These are phyloP conservation scores for Crenichthys baileyi DNA, from an alignment of 2,797 vertebrate species.

Conservation along the genomic window DNA sequence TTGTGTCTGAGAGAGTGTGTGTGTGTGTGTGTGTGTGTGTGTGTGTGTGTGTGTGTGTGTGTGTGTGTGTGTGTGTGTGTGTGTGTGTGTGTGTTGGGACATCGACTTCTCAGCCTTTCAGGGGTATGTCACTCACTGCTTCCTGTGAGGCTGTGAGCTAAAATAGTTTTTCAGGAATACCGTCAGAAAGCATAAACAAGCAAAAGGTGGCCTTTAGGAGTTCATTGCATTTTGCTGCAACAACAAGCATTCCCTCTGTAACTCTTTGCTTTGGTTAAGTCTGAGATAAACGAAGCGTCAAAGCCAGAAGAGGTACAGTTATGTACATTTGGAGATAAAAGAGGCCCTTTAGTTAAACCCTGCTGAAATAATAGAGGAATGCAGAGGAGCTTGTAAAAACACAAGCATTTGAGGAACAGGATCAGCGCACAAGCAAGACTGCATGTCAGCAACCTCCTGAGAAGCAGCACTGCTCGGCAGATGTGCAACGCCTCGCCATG, in stretches of 20 bases:
- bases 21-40: conserved; percentile 9
- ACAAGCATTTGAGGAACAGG: conserved; percentile 68
- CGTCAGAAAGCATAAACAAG: conserved; percentile 31
- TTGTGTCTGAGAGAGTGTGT: conserved; percentile 40
- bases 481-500: conserved; percentile 40
- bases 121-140: conserved; percentile 42
- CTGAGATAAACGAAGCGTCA: conserved; percentile 36
- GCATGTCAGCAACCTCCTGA: conserved; percentile 61
- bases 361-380: conserved; percentile 63
- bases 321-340: conserved; percentile 78
- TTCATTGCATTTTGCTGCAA: neutral
- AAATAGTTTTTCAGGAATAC: conserved; percentile 58
- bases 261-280: conserved; percentile 7
- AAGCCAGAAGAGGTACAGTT: conserved; percentile 37
- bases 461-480: conserved; percentile 42
- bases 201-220: conserved; percentile 9
- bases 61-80: neutral
- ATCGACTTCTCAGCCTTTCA: conserved; percentile 33
- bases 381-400: conserved; percentile 70
- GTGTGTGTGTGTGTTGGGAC: conserved; percentile 11
- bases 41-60: neutral
- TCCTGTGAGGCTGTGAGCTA: conserved; percentile 55
- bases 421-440: conserved; percentile 39
- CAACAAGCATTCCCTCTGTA: neutral
- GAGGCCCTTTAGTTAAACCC: conserved; percentile 65